phyloP scores from a whole-genome alignment of 2,113 vertebrate species.

The Hydropotes inermis region DNA sequence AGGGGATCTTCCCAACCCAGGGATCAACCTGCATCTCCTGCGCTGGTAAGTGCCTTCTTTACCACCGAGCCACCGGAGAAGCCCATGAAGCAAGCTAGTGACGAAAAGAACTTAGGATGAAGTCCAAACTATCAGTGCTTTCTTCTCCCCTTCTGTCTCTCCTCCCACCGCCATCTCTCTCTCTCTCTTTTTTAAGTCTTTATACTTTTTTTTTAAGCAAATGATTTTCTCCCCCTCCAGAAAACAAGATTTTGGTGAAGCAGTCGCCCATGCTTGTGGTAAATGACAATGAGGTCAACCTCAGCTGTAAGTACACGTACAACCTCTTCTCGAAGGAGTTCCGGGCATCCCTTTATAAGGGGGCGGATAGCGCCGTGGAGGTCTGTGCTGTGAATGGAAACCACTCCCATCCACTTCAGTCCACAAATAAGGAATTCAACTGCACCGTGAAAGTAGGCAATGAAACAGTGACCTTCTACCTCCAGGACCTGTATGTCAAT shows the following conservation, averaged over 20 bases:
- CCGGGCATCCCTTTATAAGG: constrained; percentile 79
- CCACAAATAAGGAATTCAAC: constrained; percentile 66
- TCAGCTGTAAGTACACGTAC: constrained; percentile 80
- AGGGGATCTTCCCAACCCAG: neutral
- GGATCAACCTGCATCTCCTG: neutral
- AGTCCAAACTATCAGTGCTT: neutral
- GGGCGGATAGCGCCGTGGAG: constrained; percentile 74
- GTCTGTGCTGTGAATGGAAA: constrained; percentile 80
- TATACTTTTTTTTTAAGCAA: constrained; percentile 65
- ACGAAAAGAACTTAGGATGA: neutral
- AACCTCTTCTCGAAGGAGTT: constrained; percentile 78
- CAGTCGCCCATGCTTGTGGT: constrained; percentile 72
- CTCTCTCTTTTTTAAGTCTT: neutral
- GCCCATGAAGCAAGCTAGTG: neutral
- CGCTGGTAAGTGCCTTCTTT: neutral
- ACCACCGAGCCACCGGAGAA: neutral
- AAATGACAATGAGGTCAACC: constrained; percentile 63
- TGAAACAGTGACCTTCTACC: constrained; percentile 79
- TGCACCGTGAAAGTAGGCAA: constrained; percentile 63
- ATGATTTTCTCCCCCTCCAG: constrained; percentile 66
- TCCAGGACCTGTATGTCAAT: constrained; percentile 74
- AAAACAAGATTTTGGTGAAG: constrained; percentile 82
- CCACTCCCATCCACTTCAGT: constrained; percentile 15
- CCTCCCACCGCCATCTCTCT: neutral
- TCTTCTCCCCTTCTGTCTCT: neutral